These are phyloP conservation scores for Pogona vitticeps DNA, from an alignment of 2,113 vertebrate genomes.

Conservation along the genomic window DNA sequence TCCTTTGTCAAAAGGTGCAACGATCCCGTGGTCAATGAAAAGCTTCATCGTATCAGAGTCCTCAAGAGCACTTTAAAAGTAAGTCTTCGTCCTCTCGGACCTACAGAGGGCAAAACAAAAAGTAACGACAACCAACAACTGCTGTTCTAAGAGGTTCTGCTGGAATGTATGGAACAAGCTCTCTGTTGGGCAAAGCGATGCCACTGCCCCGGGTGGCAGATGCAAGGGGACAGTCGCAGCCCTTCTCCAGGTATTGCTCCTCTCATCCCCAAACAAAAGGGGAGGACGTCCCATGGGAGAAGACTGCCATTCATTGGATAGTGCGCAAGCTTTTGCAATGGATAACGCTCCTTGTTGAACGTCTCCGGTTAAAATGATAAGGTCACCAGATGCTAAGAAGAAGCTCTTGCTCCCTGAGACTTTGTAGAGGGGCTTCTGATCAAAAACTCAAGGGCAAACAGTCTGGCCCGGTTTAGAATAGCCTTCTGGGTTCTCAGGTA, in stretches of 20 bases:
- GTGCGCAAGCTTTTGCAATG: too few species aligned
- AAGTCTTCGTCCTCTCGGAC: constrained; percentile 35
- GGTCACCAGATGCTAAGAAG: neutral
- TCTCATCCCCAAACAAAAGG: too few species aligned
- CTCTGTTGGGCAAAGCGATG: too few species aligned
- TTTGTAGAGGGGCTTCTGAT: neutral
- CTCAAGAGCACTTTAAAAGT: constrained; percentile 94
- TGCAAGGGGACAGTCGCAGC: too few species aligned
- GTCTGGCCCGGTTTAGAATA: neutral
- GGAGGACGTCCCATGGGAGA: too few species aligned
- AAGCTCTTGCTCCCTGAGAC: neutral
- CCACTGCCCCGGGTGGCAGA: too few species aligned
- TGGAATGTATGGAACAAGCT: too few species aligned
- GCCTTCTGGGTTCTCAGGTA: neutral
- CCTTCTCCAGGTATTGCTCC: too few species aligned
- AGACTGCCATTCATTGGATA: too few species aligned
- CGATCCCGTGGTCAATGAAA: constrained; percentile 88
- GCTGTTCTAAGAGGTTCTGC: too few species aligned
- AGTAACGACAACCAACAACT: too few species aligned
- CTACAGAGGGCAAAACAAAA: too few species aligned
- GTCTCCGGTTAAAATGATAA: neutral
- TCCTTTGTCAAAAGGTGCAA: constrained; percentile 85
- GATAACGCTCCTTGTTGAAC: neutral
- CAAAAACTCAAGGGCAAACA: neutral
- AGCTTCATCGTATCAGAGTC: constrained; percentile 87